Percentiles rank a stretch among this genome's conserved stretches.
Conservation (phyloP, 2,797 vertebrate species). For the Aselliscus stoliczkanus region DNA sequence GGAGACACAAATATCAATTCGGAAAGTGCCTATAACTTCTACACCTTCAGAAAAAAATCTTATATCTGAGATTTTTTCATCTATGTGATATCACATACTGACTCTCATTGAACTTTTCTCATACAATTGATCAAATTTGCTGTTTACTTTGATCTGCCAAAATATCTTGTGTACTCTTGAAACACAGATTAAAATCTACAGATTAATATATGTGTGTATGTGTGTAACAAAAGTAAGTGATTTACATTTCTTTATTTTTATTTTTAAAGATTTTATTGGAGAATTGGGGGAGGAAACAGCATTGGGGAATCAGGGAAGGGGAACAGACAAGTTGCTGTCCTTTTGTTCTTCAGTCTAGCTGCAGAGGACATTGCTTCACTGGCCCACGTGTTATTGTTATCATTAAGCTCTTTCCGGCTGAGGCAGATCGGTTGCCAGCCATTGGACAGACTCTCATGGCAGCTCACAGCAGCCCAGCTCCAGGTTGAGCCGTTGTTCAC, state of each 20-base stretch:
- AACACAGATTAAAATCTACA: background rate
- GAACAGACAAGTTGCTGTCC: too few relatives aligned
- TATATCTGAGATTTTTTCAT: background rate
- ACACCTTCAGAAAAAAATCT: background rate
- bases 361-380: too few relatives aligned
- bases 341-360: too few relatives aligned
- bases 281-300: too few relatives aligned
- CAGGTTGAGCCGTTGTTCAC: too few relatives aligned
- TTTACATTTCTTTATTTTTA: background rate
- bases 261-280: too few relatives aligned
- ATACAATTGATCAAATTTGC: background rate
- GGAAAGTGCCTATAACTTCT: background rate
- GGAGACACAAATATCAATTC: background rate
- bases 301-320: too few relatives aligned
- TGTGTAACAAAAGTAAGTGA: background rate
- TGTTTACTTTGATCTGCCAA: background rate
- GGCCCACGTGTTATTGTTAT: too few relatives aligned
- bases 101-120: background rate
- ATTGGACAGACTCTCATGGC: too few relatives aligned
- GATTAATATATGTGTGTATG: background rate
- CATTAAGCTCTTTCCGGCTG: too few relatives aligned
- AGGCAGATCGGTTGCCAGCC: too few relatives aligned
- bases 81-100: background rate
- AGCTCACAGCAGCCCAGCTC: too few relatives aligned
- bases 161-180: background rate